phyloP scores from a whole-genome alignment of 2,797 vertebrate species.

The Gymnodraco acuticeps region DNA sequence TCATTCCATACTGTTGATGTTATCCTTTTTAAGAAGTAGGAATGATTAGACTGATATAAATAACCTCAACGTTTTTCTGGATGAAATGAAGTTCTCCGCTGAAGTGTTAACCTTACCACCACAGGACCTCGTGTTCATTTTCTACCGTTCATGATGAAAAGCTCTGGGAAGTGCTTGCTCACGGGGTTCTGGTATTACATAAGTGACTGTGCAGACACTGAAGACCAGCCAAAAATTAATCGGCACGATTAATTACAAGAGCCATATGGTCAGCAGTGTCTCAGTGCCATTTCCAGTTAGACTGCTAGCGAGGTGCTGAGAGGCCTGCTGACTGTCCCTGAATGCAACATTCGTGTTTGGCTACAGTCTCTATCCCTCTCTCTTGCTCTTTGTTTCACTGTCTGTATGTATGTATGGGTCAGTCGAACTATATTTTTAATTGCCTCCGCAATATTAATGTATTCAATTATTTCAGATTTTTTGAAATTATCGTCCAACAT shows the following conservation, averaged over 20 bases:
- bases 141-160: constrained; percentile 37
- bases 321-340: constrained; percentile 82
- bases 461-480: constrained; percentile 1
- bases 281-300: constrained; percentile 83
- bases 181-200: constrained; percentile 68
- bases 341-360: constrained; percentile 58
- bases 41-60: constrained; percentile 40
- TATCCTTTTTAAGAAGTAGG: not conserved
- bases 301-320: constrained; percentile 80
- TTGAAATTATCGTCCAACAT: constrained; percentile 6
- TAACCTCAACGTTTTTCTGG: constrained; percentile 13
- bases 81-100: constrained; percentile 42
- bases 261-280: constrained; percentile 86
- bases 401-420: not conserved
- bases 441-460: not conserved
- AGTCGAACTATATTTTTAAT: not conserved
- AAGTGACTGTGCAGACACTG: constrained; percentile 79
- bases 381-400: not conserved
- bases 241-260: constrained; percentile 84
- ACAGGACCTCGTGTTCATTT: constrained; percentile 52
- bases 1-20: not conserved
- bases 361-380: constrained; percentile 21
- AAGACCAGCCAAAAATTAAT: constrained; percentile 84
- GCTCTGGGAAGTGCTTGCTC: constrained; percentile 59
- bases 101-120: constrained; percentile 44